Conservation (phyloP, 2,113 vertebrate genomes). For the Ciconia stormi region DNA sequence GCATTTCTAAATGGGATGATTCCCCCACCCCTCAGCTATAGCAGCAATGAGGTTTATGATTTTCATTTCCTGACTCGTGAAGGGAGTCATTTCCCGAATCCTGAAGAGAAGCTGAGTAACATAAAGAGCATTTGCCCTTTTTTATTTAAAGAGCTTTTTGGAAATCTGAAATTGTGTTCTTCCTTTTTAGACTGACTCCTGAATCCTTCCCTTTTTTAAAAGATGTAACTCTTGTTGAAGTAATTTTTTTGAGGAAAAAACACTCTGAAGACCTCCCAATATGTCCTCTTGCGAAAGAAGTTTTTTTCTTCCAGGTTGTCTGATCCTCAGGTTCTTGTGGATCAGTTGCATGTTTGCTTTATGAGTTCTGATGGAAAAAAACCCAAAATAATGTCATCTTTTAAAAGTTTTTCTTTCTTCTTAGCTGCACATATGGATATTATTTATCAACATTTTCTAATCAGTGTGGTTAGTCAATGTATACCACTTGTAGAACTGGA, state of each 20-base stretch:
- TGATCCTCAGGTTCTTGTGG: background rate
- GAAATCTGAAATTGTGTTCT: background rate
- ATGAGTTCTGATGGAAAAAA: background rate
- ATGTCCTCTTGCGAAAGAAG: background rate
- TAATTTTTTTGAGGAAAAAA: background rate
- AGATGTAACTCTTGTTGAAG: background rate
- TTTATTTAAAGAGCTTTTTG: background rate
- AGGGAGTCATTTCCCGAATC: background rate
- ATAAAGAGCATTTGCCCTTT: background rate
- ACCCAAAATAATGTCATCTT: background rate
- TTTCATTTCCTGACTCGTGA: background rate
- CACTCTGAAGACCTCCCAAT: background rate
- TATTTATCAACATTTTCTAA: background rate
- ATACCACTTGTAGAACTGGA: background rate
- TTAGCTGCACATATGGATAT: background rate
- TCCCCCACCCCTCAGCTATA: background rate
- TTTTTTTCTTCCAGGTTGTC: background rate
- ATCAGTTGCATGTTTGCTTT: background rate
- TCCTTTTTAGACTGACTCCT: background rate
- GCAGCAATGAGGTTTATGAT: background rate
- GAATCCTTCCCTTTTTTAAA: background rate
- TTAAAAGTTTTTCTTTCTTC: background rate
- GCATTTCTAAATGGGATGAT: background rate
- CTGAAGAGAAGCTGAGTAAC: background rate
- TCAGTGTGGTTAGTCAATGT: background rate